Evolutionary conservation across 2,888 invertebrate genomes (phyloP).

Genomic region (Pseudococcus jackbeardsleyi): DNA sequence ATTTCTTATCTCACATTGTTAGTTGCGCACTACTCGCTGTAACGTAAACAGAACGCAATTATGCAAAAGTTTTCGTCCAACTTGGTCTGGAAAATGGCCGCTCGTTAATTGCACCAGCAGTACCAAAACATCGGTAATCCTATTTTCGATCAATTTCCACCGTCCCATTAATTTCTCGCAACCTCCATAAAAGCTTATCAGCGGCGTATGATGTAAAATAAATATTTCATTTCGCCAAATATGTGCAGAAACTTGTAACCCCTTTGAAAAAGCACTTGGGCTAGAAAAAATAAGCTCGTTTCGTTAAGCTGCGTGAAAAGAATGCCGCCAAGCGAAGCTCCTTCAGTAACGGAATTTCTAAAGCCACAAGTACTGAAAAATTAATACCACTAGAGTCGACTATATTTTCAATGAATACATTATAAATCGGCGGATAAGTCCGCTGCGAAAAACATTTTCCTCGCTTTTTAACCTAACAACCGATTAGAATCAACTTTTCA

Average conservation of each 20-base stretch:
- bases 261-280: constrained; percentile 5
- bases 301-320: background rate
- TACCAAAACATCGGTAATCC: background rate
- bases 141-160: background rate
- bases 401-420: constrained; percentile 37
- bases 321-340: constrained; percentile 16
- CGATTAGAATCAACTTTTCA: constrained; percentile 30
- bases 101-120: background rate
- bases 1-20: background rate
- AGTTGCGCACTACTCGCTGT: background rate
- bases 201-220: background rate
- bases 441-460: constrained; percentile 1
- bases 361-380: constrained; percentile 35
- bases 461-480: background rate
- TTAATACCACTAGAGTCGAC: constrained; percentile 33
- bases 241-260: background rate
- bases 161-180: background rate
- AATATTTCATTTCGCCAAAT: background rate
- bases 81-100: background rate
- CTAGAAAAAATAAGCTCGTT: background rate
- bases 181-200: background rate
- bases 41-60: constrained; percentile 15
- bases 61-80: constrained; percentile 5
- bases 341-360: background rate
- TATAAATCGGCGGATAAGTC: background rate